Conservation (phyloP, 1,140 invertebrate species). For the Sycobia sp. region DNA sequence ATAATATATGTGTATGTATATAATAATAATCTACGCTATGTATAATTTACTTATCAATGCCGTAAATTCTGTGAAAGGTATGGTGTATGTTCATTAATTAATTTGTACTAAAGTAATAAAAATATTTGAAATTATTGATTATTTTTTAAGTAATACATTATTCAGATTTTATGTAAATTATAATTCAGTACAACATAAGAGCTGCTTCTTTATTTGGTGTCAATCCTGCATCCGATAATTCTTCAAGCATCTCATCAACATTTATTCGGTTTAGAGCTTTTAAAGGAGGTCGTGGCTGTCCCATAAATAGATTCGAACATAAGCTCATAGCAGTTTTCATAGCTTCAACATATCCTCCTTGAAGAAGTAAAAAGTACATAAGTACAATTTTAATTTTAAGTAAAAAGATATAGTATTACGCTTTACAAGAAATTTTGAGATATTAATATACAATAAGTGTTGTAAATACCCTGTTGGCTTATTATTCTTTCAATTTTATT, state of each 20-base stretch:
- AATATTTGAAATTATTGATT: too few species aligned
- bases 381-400: background rate
- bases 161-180: background rate
- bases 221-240: constrained; percentile 35
- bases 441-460: constrained; percentile 6
- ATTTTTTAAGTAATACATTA: too few species aligned
- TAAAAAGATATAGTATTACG: background rate
- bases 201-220: background rate
- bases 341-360: constrained; percentile 69
- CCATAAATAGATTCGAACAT: constrained; percentile 65
- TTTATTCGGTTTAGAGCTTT: constrained; percentile 50
- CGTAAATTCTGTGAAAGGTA: too few species aligned
- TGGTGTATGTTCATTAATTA: too few species aligned
- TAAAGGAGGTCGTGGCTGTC: constrained; percentile 65
- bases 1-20: too few species aligned
- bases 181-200: background rate
- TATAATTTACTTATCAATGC: too few species aligned
- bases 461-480: constrained; percentile 59
- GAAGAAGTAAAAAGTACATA: constrained; percentile 37
- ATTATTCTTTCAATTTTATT: constrained; percentile 52
- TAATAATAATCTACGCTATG: too few species aligned
- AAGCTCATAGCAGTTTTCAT: constrained; percentile 72
- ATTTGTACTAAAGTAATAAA: too few species aligned
- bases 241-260: constrained; percentile 40
- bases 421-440: constrained; percentile 2